Evolutionary conservation across 92 coral and sea anemone genomes (phyloP).

Genomic region (Actinostola sp.): DNA sequence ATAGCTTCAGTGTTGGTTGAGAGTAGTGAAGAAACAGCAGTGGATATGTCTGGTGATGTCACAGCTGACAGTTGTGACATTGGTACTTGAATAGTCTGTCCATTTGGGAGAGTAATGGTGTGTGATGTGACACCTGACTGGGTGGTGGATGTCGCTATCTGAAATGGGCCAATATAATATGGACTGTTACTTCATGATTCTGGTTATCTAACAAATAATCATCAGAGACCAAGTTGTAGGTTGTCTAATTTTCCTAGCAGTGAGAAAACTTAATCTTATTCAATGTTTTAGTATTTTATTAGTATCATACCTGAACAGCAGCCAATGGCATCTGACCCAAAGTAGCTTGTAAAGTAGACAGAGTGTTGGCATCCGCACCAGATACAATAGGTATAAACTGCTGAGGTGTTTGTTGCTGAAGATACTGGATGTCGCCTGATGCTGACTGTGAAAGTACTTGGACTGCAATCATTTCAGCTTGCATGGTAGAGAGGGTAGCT

Average conservation of each 20-base stretch:
- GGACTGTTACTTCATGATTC: too few species aligned
- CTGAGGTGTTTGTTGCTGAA: slow-evolving; percentile 86
- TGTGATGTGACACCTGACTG: slow-evolving; percentile 79
- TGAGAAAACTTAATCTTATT: background rate
- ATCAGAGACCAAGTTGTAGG: too few species aligned
- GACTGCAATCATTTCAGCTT: slow-evolving; percentile 99
- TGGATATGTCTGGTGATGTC: slow-evolving; percentile 58
- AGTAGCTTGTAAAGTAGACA: slow-evolving; percentile 84
- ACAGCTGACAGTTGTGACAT: slow-evolving; percentile 73
- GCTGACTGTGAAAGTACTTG: slow-evolving; percentile 99
- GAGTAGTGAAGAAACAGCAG: slow-evolving; percentile 43
- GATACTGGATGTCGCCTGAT: slow-evolving; percentile 93
- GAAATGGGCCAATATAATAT: background rate
- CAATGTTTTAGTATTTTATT: background rate
- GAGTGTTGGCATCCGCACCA: slow-evolving; percentile 67
- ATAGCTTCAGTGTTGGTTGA: slow-evolving; percentile 76
- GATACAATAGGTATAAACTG: slow-evolving; percentile 91
- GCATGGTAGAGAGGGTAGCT: slow-evolving; percentile 95
- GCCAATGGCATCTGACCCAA: slow-evolving; percentile 90
- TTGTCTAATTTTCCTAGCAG: background rate
- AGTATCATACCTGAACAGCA: slow-evolving; percentile 74
- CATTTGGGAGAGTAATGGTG: slow-evolving; percentile 88
- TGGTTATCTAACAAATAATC: too few species aligned
- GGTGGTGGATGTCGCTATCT: slow-evolving; percentile 59
- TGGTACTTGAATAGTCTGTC: slow-evolving; percentile 91